Evolutionary conservation across 2,888 invertebrate genomes (phyloP).

Genomic region (Chymomyza fuscimana): DNA sequence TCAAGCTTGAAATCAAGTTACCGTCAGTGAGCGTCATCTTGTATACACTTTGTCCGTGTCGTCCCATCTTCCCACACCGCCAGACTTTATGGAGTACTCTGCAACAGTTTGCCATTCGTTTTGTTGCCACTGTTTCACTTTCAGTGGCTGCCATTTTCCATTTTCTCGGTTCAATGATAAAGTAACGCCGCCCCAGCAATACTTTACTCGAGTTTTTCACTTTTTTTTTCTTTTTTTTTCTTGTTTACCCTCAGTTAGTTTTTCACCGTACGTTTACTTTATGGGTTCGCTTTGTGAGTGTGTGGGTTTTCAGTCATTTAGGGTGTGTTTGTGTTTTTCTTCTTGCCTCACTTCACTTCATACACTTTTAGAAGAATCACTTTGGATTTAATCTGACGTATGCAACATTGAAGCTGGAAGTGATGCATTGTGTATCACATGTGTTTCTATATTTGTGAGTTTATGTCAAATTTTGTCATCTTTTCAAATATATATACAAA

Average conservation of each 20-base stretch:
- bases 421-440: no score
- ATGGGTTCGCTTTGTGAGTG: constrained; percentile 22
- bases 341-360: constrained; percentile 10
- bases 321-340: not conserved
- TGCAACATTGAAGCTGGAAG: not conserved
- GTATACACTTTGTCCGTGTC: not conserved
- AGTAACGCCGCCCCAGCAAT: constrained; percentile 25
- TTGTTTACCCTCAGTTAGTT: not conserved
- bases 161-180: constrained; percentile 55
- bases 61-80: not conserved
- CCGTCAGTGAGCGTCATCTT: constrained; percentile 40
- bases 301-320: constrained; percentile 11
- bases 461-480: no score
- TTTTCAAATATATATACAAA: no score
- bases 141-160: constrained; percentile 41
- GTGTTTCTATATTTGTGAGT: no score
- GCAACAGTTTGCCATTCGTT: constrained; percentile 17
- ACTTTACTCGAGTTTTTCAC: not conserved
- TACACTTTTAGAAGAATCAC: not conserved
- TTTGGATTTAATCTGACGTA: not conserved
- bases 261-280: constrained; percentile 29
- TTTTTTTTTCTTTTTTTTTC: not conserved
- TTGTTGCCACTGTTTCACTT: not conserved
- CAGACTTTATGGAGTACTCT: not conserved
- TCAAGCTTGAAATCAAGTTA: constrained; percentile 70